Evolutionary conservation across 2,113 vertebrate species (phyloP), one percentile per base, ranked within the genome.

Genomic region (Phrynosoma blainvillii): DNA sequence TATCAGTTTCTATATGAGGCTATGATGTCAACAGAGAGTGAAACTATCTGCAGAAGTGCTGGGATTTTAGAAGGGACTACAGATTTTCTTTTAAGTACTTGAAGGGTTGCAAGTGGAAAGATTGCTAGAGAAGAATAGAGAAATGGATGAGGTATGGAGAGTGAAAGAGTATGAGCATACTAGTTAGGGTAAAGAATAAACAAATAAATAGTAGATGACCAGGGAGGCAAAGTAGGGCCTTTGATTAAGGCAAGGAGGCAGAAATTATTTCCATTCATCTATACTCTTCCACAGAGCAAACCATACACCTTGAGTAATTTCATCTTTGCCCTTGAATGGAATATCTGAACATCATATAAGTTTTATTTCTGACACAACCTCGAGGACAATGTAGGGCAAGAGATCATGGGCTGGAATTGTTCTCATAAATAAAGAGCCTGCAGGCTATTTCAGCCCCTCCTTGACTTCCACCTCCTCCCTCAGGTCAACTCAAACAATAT

Each of bases 401-500:
- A 79, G 14, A 0, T 47, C 25, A 86, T 66, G 5, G 27, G 27
- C 42, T 47, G 75, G 27, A 77, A 81, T 4, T 8, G 91, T 87
- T 27, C 79, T 91, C 56, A 88, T 47, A 23, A 27, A 68, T 75
- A 68, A 86, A 56, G 2, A 74, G 59, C 81, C 56, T 92, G 65
- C 2, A 59, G 10, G 30, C 40, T 42, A 88, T 88, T 59, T 23
- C 32, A 87, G 71, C 74, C 42, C 83, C 62, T 73, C 30, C 10
- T 77, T 84, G 23, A 52, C 73, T 12, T 78, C 84, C 56, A 79
- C 62, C 36, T 85, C 11, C 23, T 62, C 6, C 7, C 0, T 20
- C 2, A 40, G 20, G 10, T 66, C 52, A 85, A 14, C 62, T 88
- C 40, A 2, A 54, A 7, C 30, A 81, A 87, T 0, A 0, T 1